Evolutionary conservation across 2,888 invertebrate genomes (phyloP).

Genomic region (Thyatira batis): DNA sequence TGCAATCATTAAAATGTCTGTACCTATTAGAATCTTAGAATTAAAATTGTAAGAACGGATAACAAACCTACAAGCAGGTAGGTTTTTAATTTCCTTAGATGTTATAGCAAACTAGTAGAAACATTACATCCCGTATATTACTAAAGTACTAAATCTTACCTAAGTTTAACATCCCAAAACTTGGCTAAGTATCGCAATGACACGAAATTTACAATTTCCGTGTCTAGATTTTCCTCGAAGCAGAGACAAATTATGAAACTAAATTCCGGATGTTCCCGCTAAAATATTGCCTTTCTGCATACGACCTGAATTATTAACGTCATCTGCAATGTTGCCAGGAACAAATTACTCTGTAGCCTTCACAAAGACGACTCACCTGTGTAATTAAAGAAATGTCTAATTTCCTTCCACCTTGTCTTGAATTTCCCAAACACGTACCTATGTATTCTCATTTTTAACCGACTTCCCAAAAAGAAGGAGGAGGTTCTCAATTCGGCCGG

Average conservation of each 20-base stretch:
- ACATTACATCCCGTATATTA: too few species aligned
- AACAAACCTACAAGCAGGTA: too few species aligned
- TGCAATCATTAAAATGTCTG: too few species aligned
- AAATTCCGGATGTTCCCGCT: constrained; percentile 38
- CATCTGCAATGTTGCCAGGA: constrained; percentile 37
- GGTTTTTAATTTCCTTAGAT: too few species aligned
- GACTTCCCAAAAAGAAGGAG: too few species aligned
- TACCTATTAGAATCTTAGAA: too few species aligned
- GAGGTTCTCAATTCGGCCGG: too few species aligned
- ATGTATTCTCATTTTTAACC: neutral
- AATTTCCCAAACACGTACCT: neutral
- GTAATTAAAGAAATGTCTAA: neutral
- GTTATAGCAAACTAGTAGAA: too few species aligned
- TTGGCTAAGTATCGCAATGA: constrained; percentile 16
- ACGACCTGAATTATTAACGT: constrained; percentile 42
- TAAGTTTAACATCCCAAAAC: neutral
- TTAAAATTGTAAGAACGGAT: too few species aligned
- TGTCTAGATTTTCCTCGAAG: constrained; percentile 25
- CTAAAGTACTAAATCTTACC: too few species aligned
- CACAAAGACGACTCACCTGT: constrained; percentile 6
- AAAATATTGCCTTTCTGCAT: constrained; percentile 47
- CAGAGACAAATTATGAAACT: constrained; percentile 48
- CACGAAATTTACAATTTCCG: constrained; percentile 31
- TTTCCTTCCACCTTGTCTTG: neutral
- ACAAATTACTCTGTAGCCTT: constrained; percentile 29